phyloP scores from a whole-genome alignment of 2,888 invertebrate genomes.

The Heterodera filipjevi region DNA sequence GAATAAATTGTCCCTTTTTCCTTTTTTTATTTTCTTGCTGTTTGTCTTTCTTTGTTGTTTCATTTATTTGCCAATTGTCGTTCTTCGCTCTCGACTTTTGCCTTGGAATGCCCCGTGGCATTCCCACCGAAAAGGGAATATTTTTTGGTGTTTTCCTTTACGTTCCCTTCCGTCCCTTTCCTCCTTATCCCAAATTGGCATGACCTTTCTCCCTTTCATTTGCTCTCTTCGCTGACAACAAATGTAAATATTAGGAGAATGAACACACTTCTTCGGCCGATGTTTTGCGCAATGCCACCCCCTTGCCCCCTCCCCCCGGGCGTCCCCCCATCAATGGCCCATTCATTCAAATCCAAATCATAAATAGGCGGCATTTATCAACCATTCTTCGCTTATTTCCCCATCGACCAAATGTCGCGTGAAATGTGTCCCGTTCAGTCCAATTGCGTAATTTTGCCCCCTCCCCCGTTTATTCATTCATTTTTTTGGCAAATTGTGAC shows the following conservation, averaged over 20 bases:
- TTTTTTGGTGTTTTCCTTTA: not conserved
- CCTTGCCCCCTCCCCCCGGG: not conserved
- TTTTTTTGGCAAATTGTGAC: not conserved
- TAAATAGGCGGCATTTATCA: not conserved
- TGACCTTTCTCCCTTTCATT: not conserved
- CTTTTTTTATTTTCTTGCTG: too few species aligned
- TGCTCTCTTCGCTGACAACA: not conserved
- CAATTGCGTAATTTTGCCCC: not conserved
- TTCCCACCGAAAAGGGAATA: too few species aligned
- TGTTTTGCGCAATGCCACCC: too few species aligned
- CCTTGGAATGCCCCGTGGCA: too few species aligned
- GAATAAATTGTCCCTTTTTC: too few species aligned
- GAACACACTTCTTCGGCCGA: not conserved
- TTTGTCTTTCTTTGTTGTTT: too few species aligned
- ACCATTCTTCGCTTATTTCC: not conserved
- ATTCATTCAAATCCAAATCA: not conserved
- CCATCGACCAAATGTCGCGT: too few species aligned
- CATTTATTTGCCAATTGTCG: too few species aligned
- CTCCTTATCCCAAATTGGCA: not conserved
- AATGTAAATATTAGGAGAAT: not conserved
- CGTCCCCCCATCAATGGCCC: not conserved
- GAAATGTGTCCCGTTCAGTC: too few species aligned
- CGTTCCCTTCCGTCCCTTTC: not conserved
- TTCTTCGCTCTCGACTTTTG: too few species aligned
- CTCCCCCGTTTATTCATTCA: not conserved